These are phyloP conservation scores for Hypomecis punctinalis DNA, from an alignment of 2,888 invertebrate genomes.

Conservation along the genomic window DNA sequence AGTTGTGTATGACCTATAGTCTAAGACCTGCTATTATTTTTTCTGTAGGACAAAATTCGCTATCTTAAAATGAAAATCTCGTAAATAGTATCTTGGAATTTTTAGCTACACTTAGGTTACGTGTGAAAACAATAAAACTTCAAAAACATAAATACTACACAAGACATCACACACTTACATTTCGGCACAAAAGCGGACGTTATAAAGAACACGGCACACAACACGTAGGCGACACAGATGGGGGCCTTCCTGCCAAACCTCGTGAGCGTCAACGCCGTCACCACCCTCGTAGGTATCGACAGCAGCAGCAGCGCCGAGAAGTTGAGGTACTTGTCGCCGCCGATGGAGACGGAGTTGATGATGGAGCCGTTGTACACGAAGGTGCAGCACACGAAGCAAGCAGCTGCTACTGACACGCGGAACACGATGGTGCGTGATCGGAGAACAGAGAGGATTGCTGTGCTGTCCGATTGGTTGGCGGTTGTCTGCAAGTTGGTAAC, in stretches of 20 bases:
- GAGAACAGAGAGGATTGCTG: constrained; percentile 58
- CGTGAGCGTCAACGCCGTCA: constrained; percentile 85
- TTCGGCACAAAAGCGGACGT: constrained; percentile 83
- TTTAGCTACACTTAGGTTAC: no score
- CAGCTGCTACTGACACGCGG: constrained; percentile 70
- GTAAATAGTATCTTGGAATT: no score
- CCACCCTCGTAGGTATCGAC: constrained; percentile 86
- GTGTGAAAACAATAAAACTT: not conserved
- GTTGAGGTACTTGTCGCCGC: constrained; percentile 91
- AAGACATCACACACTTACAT: constrained; percentile 62
- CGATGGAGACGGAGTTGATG: constrained; percentile 89
- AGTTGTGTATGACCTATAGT: no score
- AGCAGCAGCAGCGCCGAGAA: constrained; percentile 88
- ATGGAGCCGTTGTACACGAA: constrained; percentile 92
- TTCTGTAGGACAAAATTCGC: no score
- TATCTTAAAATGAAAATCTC: no score
- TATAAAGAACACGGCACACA: constrained; percentile 83
- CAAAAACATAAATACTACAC: not conserved
- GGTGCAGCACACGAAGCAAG: constrained; percentile 89
- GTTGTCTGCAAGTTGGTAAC: constrained; percentile 47
- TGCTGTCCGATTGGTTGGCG: constrained; percentile 41
- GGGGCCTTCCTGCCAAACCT: constrained; percentile 84
- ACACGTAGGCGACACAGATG: constrained; percentile 70
- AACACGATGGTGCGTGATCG: constrained; percentile 66
- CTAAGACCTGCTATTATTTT: no score